These are phyloP conservation scores for Premnoplex brunnescens DNA, from an alignment of 2,797 vertebrate genomes.

Conservation along the genomic window DNA sequence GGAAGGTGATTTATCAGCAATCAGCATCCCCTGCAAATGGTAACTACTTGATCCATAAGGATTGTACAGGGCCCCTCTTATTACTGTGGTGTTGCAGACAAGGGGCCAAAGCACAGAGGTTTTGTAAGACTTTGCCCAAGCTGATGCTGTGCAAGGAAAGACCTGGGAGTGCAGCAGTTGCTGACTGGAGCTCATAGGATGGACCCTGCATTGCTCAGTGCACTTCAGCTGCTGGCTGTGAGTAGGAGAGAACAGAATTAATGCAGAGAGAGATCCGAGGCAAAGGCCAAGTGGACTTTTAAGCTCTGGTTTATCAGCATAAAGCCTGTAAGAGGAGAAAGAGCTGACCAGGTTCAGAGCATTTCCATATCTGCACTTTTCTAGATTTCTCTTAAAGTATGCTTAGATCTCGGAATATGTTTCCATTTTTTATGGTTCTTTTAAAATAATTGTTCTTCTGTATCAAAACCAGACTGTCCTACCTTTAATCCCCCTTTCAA, in stretches of 20 bases:
- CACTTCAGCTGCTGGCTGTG: not conserved
- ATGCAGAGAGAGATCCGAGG: not conserved
- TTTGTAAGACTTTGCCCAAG: not conserved
- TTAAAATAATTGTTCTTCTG: not conserved
- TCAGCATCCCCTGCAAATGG: not conserved
- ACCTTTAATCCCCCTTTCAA: not conserved
- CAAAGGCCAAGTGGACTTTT: not conserved
- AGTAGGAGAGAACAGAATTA: not conserved
- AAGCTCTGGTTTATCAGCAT: not conserved
- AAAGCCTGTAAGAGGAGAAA: not conserved
- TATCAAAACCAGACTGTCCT: not conserved
- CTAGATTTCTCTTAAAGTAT: not conserved
- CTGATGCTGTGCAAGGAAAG: not conserved
- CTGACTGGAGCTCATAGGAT: not conserved
- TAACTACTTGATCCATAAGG: not conserved
- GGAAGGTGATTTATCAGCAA: not conserved
- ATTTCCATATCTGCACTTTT: not conserved
- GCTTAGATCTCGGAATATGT: not conserved
- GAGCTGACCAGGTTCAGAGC: not conserved
- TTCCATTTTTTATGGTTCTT: not conserved
- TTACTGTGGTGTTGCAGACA: not conserved
- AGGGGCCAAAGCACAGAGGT: not conserved
- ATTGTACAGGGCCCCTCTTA: not conserved
- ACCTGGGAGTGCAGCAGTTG: not conserved
- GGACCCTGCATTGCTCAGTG: not conserved